Base-by-base conservation (phyloP, 2,888 invertebrate genomes). In the Temnothorax unifasciatus region DNA sequence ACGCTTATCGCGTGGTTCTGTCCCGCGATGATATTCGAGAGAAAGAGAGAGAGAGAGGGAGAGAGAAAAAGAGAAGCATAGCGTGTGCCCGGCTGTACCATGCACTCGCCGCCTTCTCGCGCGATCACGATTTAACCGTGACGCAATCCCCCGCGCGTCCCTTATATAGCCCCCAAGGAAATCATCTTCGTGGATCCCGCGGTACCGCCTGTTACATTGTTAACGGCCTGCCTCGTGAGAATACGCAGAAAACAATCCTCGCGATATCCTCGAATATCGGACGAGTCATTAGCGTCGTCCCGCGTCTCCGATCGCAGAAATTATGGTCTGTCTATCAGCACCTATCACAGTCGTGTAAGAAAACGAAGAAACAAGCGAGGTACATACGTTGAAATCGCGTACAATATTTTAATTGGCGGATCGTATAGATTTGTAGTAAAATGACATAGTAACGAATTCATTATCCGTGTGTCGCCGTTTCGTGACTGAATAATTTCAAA, bases 121-220 rank as follows among this genome's bases (percentile, higher is more conserved):
- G 66, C 84, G 84, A 85, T 85, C 88, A 75, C 86, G 83, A 84
- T 86, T 87, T 85, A 85, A 86, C 82, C 82, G 76, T 88, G 89
- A 89, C 86, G 89, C 85, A 86, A 86, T 86, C 85, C 83, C 82
- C 54, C 82, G 61, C 76, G 71, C 83, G 79, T 71, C 64, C 75
- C 83, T 44, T 84, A 85, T 79, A 59, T 50, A 76, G 75, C 61
- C 75, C 11, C 81, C 76, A 85, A 83, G 75, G 85, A 82, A 74
- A 85, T 79, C 64, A 82, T 75, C 82, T 75, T 64, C 63, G 76
- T 41, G 21, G n/a, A 63, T 52, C 64, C 29, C 52, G 8, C 29
- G 63, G 63, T 52, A 64, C 44, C 29, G 63, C 15, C 44, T 75
- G 63, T 76, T 76, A 54, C 52, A 74, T 82, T 82, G 82, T 75